phyloP scores from a whole-genome alignment of 2,888 invertebrate species.

The Phrixothrix hirtus region DNA sequence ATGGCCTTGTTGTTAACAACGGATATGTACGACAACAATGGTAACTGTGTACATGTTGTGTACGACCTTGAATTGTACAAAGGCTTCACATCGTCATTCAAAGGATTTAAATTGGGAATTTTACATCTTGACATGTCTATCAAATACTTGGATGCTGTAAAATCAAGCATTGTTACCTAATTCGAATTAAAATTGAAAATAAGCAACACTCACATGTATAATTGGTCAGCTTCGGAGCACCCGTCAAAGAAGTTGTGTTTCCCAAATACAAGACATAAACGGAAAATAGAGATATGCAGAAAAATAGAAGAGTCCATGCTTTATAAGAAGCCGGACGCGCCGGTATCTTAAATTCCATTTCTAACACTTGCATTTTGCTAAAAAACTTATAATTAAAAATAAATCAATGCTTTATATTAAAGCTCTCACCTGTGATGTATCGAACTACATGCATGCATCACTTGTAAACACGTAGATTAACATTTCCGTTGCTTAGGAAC shows the following conservation, averaged over 20 bases:
- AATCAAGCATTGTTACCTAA: neutral
- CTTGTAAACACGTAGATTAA: too few species aligned
- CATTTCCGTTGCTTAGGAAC: too few species aligned
- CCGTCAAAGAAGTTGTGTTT: neutral
- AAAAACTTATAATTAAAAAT: too few species aligned
- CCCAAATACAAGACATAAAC: neutral
- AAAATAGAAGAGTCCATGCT: neutral
- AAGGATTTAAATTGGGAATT: slow-evolving; percentile 65
- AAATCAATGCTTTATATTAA: too few species aligned
- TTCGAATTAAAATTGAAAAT: neutral
- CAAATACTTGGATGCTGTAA: slow-evolving; percentile 53
- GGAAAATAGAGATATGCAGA: neutral
- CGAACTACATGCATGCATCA: too few species aligned
- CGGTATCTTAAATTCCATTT: neutral
- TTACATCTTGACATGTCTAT: slow-evolving; percentile 66
- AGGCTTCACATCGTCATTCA: slow-evolving; percentile 60
- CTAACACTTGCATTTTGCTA: too few species aligned
- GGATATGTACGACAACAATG: slow-evolving; percentile 48
- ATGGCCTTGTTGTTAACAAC: slow-evolving; percentile 43
- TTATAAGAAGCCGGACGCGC: neutral
- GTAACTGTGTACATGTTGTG: slow-evolving; percentile 58
- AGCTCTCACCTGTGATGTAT: too few species aligned
- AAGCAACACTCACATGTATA: neutral
- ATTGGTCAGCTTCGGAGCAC: neutral
- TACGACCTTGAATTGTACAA: slow-evolving; percentile 61